Evolutionary conservation across 2,113 vertebrate species (phyloP), one percentile per base, ranked within the genome.

Genomic region (Macheiramphus alcinus): DNA sequence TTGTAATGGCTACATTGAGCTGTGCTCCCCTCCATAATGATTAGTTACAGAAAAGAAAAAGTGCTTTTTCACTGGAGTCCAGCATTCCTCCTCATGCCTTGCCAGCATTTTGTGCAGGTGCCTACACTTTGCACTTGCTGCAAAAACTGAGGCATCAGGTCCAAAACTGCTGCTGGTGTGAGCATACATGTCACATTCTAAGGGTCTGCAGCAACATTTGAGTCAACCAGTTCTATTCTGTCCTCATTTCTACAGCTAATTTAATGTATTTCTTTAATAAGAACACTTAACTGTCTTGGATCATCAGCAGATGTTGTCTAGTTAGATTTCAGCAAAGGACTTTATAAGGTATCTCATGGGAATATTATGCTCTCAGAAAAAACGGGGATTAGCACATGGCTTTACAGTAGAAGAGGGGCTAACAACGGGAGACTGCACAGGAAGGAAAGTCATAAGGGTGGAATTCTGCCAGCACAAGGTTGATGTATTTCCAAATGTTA

Each of bases 11-110:
- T 94, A 73, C 83, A 70, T 13, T 91, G 66, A 96, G 76, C 80
- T 96, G 56, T 88, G 83, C n/a, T 93, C 25, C 40, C 11, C 48
- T 90, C 82, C 40, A 19, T 91, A 81, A 86, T 72, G 68, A 81
- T 81, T 68, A 81, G 68, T 91, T 92, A 76, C 19, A 76, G 45
- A 90, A 81, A 87, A 92, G 43, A 89, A 95, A 82, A 94, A 88
- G 23, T 88, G 47, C 20, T 61, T 89, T 92, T 93, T 83, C 82
- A 58, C 7, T 79, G 61, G 48, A 80, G 27, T 81, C 42, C 47
- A 83, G 56, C 20, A 75, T 92, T 83, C 48, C 3, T 84, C 19
- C 42, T 90, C 26, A 43, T 48, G 31, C 42, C 47, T 90, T 90
- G 59, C 50, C 86, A 63, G 58, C 31, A 23, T 88, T 81, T 86